These are phyloP conservation scores for Leptobrachium ailaonicum DNA, from an alignment of 2,113 vertebrate species.

Conservation along the genomic window DNA sequence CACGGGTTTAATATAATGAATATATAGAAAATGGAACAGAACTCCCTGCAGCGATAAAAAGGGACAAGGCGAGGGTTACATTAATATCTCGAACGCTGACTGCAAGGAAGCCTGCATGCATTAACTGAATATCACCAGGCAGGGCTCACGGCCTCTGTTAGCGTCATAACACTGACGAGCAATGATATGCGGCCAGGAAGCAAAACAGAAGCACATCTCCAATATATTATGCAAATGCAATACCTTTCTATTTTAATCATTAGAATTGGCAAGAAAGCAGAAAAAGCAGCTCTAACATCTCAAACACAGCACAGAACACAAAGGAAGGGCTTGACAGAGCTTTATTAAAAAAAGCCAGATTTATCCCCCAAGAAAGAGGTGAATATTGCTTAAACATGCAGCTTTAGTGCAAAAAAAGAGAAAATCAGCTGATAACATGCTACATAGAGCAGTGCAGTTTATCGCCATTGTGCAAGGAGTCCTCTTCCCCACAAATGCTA, in stretches of 20 bases:
- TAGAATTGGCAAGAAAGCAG: slow-evolving; percentile 2
- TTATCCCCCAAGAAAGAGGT: not conserved
- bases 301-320: not conserved
- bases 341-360: not conserved
- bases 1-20: no score
- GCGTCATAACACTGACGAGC: not conserved
- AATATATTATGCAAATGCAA: slow-evolving; percentile 4
- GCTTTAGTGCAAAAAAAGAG: slow-evolving; percentile 53
- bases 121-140: not conserved
- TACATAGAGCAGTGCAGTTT: slow-evolving; percentile 61
- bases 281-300: not conserved
- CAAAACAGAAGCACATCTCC: not conserved
- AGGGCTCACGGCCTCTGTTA: not conserved
- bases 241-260: not conserved
- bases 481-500: slow-evolving; percentile 59
- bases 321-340: not conserved
- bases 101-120: slow-evolving; percentile 1
- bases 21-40: no score
- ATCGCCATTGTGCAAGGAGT: slow-evolving; percentile 71
- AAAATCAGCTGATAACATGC: slow-evolving; percentile 63
- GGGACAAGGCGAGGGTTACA: not conserved
- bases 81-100: not conserved
- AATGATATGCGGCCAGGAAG: not conserved
- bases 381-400: slow-evolving; percentile 64
- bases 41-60: no score